These are phyloP conservation scores for Tetrax tetrax DNA, from an alignment of 2,113 vertebrate genomes.

Conservation along the genomic window DNA sequence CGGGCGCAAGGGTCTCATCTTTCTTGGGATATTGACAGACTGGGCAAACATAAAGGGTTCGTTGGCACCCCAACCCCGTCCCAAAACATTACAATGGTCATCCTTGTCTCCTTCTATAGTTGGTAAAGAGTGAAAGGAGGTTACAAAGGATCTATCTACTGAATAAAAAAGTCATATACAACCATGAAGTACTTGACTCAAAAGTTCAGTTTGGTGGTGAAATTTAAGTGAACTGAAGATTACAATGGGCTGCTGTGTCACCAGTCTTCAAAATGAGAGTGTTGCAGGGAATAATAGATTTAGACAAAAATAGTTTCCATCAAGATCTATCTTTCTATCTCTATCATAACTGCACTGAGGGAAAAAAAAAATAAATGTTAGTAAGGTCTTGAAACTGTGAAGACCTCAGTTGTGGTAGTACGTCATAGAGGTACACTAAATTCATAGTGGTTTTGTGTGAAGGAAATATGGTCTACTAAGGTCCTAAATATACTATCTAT, in stretches of 20 bases:
- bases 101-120: not conserved
- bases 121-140: not conserved
- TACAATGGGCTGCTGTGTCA: not conserved
- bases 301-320: not conserved
- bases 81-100: too few species aligned
- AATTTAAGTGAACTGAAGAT: not conserved
- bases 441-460: not conserved
- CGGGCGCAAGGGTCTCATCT: too few species aligned
- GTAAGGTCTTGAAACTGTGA: not conserved
- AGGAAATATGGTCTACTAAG: not conserved
- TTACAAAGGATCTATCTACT: not conserved
- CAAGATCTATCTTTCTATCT: not conserved
- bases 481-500: not conserved
- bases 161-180: not conserved
- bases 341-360: not conserved
- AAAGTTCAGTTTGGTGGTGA: not conserved
- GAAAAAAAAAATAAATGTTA: not conserved
- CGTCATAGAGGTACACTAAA: fast-evolving
- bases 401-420: not conserved
- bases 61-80: too few species aligned
- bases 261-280: not conserved
- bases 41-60: too few species aligned
- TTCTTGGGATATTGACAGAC: too few species aligned
- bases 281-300: not conserved
- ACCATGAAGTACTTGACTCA: not conserved